Evolutionary conservation across 2,113 vertebrate species (phyloP).

Genomic region (Cavia porcellus): DNA sequence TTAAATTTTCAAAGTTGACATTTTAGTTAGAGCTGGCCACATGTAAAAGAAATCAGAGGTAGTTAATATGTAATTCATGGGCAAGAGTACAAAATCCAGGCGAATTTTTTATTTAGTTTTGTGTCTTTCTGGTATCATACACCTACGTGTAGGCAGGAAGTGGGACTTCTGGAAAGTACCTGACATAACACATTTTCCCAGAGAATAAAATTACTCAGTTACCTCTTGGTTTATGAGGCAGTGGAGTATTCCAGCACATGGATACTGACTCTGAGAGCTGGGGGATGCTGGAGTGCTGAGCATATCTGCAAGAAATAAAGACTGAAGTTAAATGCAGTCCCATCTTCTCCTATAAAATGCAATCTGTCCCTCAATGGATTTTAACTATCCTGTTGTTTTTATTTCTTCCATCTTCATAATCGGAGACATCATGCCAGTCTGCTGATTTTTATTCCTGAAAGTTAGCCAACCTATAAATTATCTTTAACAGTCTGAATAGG

Average conservation of each 20-base stretch:
- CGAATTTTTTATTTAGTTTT: neutral
- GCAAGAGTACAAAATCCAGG: neutral
- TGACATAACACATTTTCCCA: conserved; percentile 56
- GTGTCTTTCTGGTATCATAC: neutral
- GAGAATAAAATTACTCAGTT: conserved; percentile 84
- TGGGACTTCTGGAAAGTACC: conserved; percentile 73
- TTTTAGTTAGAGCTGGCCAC: conserved; percentile 23
- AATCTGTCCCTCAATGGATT: conserved; percentile 73
- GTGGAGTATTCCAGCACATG: conserved; percentile 85
- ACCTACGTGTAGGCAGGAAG: conserved; percentile 61
- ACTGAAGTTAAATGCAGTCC: conserved; percentile 84
- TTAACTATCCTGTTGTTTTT: conserved; percentile 74
- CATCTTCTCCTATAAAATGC: conserved; percentile 86
- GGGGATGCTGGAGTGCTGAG: conserved; percentile 81
- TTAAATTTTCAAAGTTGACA: conserved; percentile 37
- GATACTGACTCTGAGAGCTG: conserved; percentile 84
- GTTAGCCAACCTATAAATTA: conserved; percentile 77
- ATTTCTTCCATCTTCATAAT: conserved; percentile 77
- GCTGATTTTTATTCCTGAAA: conserved; percentile 74
- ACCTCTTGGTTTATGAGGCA: conserved; percentile 86
- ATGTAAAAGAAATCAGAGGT: conserved; percentile 10
- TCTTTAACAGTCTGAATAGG: conserved; percentile 78
- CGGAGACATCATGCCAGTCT: conserved; percentile 38
- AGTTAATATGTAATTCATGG: conserved; percentile 14
- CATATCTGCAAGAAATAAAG: conserved; percentile 83